Evolutionary conservation across 1,140 invertebrate genomes (phyloP), one percentile per base, ranked within the genome.

Genomic region (Trichomalopsis sarcophagae): DNA sequence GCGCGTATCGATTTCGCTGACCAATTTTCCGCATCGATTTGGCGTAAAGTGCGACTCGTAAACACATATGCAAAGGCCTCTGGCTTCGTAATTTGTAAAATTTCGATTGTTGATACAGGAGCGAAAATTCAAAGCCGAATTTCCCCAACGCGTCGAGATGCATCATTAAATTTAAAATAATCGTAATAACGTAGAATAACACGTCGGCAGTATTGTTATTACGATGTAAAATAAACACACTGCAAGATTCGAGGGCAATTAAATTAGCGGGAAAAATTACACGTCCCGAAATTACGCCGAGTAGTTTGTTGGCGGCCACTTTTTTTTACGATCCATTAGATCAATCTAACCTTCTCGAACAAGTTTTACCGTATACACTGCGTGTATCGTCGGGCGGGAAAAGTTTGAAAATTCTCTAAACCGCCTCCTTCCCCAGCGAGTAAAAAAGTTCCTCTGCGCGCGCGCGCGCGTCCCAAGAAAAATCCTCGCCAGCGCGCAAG

Each of bases 11-110:
- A 44, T 76, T 76, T 76, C n/a, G 30, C 27, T 33, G 30, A 71
- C 23, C 69, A 71, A 71, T 71, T 71, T 71, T 30, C 69, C 33
- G 6, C 11, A 71, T 71, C 30, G 30, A 71, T 71, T 71, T 71
- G 14, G 7, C 27, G 14, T 71, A 71, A 69, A 69, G 5, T n/a
- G 7, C 40, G 55, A 62, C 55, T 62, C 55, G n/a, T 62, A n/a
- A 62, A 62, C 17, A 71, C 27, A 27, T 5, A 14, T 10, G 30
- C 2, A 1, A 3, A 27, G 27, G 1, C 27, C 27, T 10, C 13
- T 71, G 27, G 9, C 11, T 71, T 27, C 11, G 11, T 3, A 71
- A 71, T 71, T 66, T 30, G 7, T 71, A 30, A 71, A 33, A 71
- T 71, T 71, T 13, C 27, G 27, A 71, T 71, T 33, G 23, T 33